Evolutionary conservation across 2,113 vertebrate genomes (phyloP), one percentile per base, ranked within the genome.

Genomic region (Catharus bicknelli): DNA sequence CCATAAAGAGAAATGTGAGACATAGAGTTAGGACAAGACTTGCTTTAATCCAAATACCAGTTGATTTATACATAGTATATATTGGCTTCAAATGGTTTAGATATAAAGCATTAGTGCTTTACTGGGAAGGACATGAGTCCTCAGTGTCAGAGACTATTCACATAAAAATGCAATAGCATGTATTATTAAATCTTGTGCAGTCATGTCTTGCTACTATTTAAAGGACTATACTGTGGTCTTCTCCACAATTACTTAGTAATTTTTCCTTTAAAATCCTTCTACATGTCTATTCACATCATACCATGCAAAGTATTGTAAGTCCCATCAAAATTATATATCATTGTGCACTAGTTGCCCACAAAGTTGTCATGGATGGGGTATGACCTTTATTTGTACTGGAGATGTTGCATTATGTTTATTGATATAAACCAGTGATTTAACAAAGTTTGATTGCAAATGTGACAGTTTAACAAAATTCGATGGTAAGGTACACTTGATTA

Each of bases 1-100:
- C 47, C 32, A 62, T 75, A 85, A 91, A 69, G 21, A 85, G 13
- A 79, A 89, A 75, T 57, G 22, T 25, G 45, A 84, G n/a, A 73
- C 30, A 32, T 1, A 86, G 36, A 66, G 23, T 55, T 54, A 78
- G 17, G 30, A 17, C 11, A 76, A 81, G 18, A 64, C 25, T 87
- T 85, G 25, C 22, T 87, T 81, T 76, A 91, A 69, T 45, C 26
- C 67, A 69, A 73, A 87, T 51, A 69, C 2, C 45, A 73, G 11
- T 22, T 47, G 36, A 69, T 87, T 90, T 92, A 82, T 36, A 54
- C 27, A 6, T 16, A n/a, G 2, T 47, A 19, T 51, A 67, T 55
- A n/a, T 40, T 62, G 29, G 30, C 36, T 57, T 82, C 57, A 59
- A 32, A 26, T 23, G 9, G 19, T 64, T 61, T 53, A 61, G 19